Evolutionary conservation across 2,113 vertebrate genomes (phyloP).

Genomic region (Rhea pennata): DNA sequence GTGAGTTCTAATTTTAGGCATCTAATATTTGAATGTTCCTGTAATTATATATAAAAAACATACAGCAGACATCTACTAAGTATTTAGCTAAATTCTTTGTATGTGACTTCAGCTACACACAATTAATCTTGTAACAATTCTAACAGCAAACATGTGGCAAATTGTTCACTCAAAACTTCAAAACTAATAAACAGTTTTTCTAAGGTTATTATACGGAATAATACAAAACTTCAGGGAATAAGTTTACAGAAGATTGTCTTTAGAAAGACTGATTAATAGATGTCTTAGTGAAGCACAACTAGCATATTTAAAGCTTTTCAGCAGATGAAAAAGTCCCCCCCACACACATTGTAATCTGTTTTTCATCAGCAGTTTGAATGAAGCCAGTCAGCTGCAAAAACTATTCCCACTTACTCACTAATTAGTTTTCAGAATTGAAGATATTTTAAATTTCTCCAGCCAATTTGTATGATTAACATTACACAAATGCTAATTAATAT

Average conservation of each 20-base stretch:
- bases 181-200: neutral
- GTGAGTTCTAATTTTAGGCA: conserved; percentile 57
- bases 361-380: conserved; percentile 48
- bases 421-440: conserved; percentile 35
- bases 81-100: neutral
- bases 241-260: neutral
- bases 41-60: conserved; percentile 43
- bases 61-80: conserved; percentile 5
- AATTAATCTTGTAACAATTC: neutral
- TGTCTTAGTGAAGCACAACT: conserved; percentile 9
- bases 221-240: neutral
- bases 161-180: neutral
- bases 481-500: neutral
- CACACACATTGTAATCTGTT: neutral
- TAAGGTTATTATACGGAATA: neutral
- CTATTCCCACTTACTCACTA: conserved; percentile 15
- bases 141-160: neutral
- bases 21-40: conserved; percentile 43
- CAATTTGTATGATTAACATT: neutral
- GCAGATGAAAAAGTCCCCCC: neutral
- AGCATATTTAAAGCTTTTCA: conserved; percentile 1
- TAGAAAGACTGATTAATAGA: neutral
- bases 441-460: conserved; percentile 19
- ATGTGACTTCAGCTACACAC: neutral
- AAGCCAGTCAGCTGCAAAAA: conserved; percentile 39